A percentile compares a stretch with the other conserved stretches of the same genome.
These are phyloP conservation scores for Pionites leucogaster DNA, from an alignment of 2,113 vertebrate species.

Conservation along the genomic window DNA sequence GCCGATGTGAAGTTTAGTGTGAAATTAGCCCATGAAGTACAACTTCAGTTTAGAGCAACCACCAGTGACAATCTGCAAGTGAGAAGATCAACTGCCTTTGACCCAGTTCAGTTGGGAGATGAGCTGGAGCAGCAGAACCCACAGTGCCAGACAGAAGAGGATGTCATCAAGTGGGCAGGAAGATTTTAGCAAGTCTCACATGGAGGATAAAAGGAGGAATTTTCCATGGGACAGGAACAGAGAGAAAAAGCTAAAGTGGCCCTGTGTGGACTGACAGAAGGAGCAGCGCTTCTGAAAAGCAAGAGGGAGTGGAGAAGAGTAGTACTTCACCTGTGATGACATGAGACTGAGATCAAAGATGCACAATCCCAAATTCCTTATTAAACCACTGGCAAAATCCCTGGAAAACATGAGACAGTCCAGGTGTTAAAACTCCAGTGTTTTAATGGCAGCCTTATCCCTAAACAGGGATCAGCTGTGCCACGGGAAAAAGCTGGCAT, in stretches of 20 bases:
- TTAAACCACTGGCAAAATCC: background rate
- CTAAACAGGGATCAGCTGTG: background rate
- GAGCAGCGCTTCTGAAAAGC: background rate
- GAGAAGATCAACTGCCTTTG: background rate
- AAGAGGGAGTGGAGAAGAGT: background rate
- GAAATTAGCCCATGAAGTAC: background rate
- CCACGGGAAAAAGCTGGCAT: background rate
- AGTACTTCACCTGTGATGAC: background rate
- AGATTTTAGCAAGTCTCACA: background rate
- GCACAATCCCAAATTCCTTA: background rate
- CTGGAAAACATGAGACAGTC: background rate
- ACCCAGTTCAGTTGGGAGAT: background rate
- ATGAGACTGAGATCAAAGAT: background rate
- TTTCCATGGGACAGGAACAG: background rate
- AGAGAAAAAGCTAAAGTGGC: background rate
- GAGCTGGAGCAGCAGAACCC: background rate
- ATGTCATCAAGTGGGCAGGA: rapidly evolving
- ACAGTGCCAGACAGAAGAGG: background rate
- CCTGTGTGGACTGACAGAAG: background rate
- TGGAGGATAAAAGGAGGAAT: background rate
- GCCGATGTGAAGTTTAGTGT: background rate
- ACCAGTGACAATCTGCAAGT: background rate
- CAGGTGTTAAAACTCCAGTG: background rate
- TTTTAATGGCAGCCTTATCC: background rate
- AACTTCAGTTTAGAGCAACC: background rate